Percentiles rank a stretch among this genome's conserved stretches.
Evolutionary conservation across 2,888 invertebrate species (phyloP).

Genomic region (Amblyteles armatorius): DNA sequence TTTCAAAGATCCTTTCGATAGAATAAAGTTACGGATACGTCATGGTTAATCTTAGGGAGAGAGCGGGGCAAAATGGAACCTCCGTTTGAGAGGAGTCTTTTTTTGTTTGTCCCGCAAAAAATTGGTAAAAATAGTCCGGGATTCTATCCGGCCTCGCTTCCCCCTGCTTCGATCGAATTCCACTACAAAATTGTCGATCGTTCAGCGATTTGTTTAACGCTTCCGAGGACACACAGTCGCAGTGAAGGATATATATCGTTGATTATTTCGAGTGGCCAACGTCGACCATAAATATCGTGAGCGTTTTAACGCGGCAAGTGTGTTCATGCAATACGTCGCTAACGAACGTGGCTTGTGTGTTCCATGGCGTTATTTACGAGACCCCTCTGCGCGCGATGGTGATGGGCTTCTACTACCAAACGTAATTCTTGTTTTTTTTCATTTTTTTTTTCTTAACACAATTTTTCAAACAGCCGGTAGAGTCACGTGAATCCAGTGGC

Average conservation of each 20-base stretch:
- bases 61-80: not conserved
- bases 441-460: not conserved
- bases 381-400: not conserved
- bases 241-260: slow-evolving; percentile 35
- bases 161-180: not conserved
- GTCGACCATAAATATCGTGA: slow-evolving; percentile 47
- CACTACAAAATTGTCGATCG: slow-evolving; percentile 7
- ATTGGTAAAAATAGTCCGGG: not conserved
- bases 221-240: not conserved
- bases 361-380: slow-evolving; percentile 49
- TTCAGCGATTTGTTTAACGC: slow-evolving; percentile 11
- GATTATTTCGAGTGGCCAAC: slow-evolving; percentile 28
- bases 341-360: slow-evolving; percentile 47
- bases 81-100: not conserved
- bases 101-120: not conserved
- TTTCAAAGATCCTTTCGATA: not conserved
- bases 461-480: slow-evolving; percentile 19
- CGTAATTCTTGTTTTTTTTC: slow-evolving; percentile 5
- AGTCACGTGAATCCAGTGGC: not conserved
- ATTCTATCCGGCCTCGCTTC: not conserved
- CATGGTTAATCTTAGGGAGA: not conserved
- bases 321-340: slow-evolving; percentile 48
- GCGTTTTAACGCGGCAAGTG: slow-evolving; percentile 42
- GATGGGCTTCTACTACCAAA: not conserved
- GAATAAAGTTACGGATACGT: not conserved